Evolutionary conservation across 2,113 vertebrate species (phyloP), one percentile per base, ranked within the genome.

Genomic region (Rhizomys pruinosus): DNA sequence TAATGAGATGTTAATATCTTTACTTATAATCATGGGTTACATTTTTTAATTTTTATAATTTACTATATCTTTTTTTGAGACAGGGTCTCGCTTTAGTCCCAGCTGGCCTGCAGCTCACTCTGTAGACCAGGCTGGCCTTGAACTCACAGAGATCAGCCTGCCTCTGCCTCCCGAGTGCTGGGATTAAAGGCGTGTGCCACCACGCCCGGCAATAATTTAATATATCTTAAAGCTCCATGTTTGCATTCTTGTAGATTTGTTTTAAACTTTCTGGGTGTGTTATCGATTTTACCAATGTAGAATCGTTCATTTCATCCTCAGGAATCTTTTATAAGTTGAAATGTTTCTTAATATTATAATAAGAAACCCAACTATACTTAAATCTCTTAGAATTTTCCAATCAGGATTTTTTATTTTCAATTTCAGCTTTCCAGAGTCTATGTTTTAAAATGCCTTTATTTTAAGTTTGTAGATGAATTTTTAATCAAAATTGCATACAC

Each of bases 291-390:
- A 69, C 80, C 59, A 89, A 73, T 88, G 5, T 61, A 39, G 25
- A 92, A n/a, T n/a, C n/a, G n/a, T n/a, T n/a, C n/a, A n/a, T 63
- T 80, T 85, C n/a, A 69, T 64, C 61, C 64, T 27, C 72, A 85
- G n/a, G 47, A 9, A 69, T 34, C 66, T 12, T 69, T 69, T 69
- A 16, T 16, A 69, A 34, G 32, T 69, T 17, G 12, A 69, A 34
- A 34, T 69, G 12, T 69, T n/a, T 12, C 29, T 69, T 34, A 69
- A n/a, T 69, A 69, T n/a, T 69, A n/a, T 11, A 34, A 32, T 69
- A 69, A 32, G n/a, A 69, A 16, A 16, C 16, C 32, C 34, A 69
- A 16, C 66, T 16, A 69, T n/a, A 69, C 8, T 69, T 34, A 9
- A 34, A n/a, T 25, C 29, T 12, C 1, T 61, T 91, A 68, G 1